Evolutionary conservation across 2,888 invertebrate genomes (phyloP), one percentile per base, ranked within the genome.

Genomic region (Heliconius ethilla): DNA sequence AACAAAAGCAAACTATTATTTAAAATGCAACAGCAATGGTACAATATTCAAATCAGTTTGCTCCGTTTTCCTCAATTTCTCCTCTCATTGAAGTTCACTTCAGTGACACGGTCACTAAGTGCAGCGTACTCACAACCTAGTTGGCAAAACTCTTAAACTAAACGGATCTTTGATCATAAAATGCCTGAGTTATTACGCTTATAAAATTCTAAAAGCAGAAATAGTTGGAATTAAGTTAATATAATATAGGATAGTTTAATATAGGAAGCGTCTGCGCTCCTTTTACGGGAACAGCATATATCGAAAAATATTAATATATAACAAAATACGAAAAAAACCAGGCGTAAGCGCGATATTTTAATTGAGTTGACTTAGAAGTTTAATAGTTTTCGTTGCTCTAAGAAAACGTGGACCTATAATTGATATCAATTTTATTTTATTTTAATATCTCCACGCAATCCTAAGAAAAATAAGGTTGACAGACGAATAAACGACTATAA

Each of bases 51-150:
- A 37, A 67, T 40, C 55, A 65, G 33, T 37, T 59, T 62, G 66
- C 10, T 55, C 66, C 5, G 51, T n/a, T 73, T 55, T n/a, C 77
- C 77, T 73, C 77, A 77, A 72, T 77, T 77, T 77, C 77, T 77
- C 77, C 51, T 77, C 73, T 73, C 67, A 45, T 59, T 33, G 70
- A 72, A 55, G 76, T 74, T 55, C 74, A 75, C 51, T 63, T 65
- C 62, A 55, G 37, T 70, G 76, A 74, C 79, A 74, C 45, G 55
- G 62, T 79, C 63, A 59, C 59, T 59, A 4, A 59, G n/a, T 59
- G 59, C 27, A 25, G 29, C 29, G 76, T 55, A 51, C 73, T 25
- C 67, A 59, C 45, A 72, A 73, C 73, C 77, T 73, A 73, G 40
- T 77, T 77, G 77, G 73, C 77, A 63, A 63, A 22, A 40, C 18